phyloP scores from a whole-genome alignment of 2,888 invertebrate species.

The Melieria omissa region DNA sequence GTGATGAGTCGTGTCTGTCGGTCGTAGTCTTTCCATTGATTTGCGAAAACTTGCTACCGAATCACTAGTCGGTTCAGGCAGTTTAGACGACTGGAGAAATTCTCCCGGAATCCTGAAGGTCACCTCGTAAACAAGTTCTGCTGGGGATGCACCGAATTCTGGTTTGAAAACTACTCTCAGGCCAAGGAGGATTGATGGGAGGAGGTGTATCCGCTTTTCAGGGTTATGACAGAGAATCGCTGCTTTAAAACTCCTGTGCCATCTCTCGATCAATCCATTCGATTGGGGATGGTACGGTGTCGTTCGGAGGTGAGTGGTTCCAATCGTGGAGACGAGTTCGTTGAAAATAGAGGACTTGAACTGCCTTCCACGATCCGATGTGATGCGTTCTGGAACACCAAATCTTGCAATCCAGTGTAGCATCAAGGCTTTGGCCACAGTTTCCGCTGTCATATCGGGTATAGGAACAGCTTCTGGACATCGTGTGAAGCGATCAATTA shows the following conservation, averaged over 20 bases:
- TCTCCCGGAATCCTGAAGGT: background rate
- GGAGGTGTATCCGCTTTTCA: conserved; percentile 8
- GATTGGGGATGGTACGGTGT: conserved; percentile 12
- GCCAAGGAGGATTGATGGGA: background rate
- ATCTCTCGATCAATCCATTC: background rate
- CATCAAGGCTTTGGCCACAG: conserved; percentile 7
- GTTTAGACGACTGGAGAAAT: background rate
- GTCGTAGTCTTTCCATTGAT: conserved; percentile 5
- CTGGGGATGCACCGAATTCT: background rate
- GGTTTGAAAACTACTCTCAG: conserved; percentile 3
- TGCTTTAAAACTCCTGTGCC: conserved; percentile 1
- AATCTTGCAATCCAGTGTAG: conserved; percentile 9
- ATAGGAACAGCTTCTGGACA: conserved; percentile 51
- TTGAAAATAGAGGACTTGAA: background rate
- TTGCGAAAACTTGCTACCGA: background rate
- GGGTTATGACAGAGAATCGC: background rate
- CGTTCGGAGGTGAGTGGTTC: background rate
- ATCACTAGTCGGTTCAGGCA: background rate
- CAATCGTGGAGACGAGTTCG: conserved; percentile 1
- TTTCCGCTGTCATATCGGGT: conserved; percentile 44
- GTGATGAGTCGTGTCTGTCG: background rate
- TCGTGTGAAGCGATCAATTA: conserved; percentile 39
- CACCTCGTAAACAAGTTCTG: background rate
- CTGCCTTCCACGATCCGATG: conserved; percentile 1
- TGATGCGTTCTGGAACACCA: conserved; percentile 15